Conservation (phyloP, 2,888 invertebrate genomes). For the Leucoptera coffeella region DNA sequence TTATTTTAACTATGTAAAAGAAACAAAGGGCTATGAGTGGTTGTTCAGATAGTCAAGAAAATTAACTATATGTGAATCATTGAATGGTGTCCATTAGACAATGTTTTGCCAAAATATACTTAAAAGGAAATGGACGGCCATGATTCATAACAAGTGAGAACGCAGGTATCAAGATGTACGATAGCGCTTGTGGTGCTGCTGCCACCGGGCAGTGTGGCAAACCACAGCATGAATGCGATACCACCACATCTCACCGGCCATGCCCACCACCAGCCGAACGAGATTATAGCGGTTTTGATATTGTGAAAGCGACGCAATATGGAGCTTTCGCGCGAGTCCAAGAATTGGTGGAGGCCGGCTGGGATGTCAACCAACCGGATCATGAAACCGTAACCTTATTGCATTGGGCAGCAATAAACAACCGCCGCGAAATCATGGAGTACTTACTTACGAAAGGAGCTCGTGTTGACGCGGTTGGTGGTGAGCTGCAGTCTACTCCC, state of each 20-base stretch:
- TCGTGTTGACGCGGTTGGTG: constrained; percentile 88
- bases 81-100: too few species aligned
- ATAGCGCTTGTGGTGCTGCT: constrained; percentile 66
- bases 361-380: constrained; percentile 92
- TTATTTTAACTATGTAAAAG: too few species aligned
- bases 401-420: constrained; percentile 99
- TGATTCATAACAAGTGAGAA: too few species aligned
- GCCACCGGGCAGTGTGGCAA: constrained; percentile 60
- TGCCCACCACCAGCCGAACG: constrained; percentile 52
- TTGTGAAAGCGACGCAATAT: constrained; percentile 94
- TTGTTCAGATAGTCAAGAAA: too few species aligned
- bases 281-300: constrained; percentile 80
- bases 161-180: too few species aligned
- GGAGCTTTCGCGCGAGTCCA: constrained; percentile 79
- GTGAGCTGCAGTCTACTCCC: constrained; percentile 92
- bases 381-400: constrained; percentile 91
- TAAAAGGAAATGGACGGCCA: too few species aligned
- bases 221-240: constrained; percentile 57
- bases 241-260: constrained; percentile 56
- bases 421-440: constrained; percentile 85
- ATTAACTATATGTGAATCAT: too few species aligned
- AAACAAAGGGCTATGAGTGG: too few species aligned
- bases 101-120: too few species aligned
- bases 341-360: constrained; percentile 86
- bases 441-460: constrained; percentile 76